A percentile compares a stretch with the other conserved stretches of the same genome.
These are phyloP conservation scores for Lepus oiostolus DNA, from an alignment of 2,797 vertebrate species.

Conservation along the genomic window DNA sequence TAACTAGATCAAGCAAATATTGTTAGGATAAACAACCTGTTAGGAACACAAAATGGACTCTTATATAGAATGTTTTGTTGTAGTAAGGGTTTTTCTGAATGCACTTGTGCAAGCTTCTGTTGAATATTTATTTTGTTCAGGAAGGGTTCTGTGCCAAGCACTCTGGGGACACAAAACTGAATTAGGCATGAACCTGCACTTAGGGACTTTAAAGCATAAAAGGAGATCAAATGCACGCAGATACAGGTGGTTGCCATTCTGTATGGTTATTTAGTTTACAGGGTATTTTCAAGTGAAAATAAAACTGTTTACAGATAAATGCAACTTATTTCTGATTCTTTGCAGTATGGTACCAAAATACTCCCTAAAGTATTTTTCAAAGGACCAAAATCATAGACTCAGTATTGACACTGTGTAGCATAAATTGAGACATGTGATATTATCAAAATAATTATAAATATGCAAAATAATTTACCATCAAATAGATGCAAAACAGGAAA, in stretches of 20 bases:
- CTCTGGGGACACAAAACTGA: slow-evolving; percentile 8
- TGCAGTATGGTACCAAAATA: neutral
- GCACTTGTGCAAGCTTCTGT: neutral
- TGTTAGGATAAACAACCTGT: neutral
- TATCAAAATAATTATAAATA: slow-evolving; percentile 19
- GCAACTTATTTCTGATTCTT: neutral
- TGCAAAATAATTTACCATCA: neutral
- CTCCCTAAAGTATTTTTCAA: slow-evolving; percentile 40
- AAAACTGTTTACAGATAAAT: neutral
- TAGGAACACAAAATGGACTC: slow-evolving; percentile 12
- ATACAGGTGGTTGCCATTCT: neutral
- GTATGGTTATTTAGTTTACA: neutral
- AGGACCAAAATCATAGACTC: neutral
- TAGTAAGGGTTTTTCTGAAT: slow-evolving; percentile 38
- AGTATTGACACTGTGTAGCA: neutral
- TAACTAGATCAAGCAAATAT: slow-evolving; percentile 1
- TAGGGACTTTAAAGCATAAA: neutral
- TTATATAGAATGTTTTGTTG: slow-evolving; percentile 25
- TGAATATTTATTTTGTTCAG: slow-evolving; percentile 40
- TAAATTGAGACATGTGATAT: neutral
- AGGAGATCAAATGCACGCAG: neutral
- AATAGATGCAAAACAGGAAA: slow-evolving; percentile 27
- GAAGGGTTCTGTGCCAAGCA: neutral
- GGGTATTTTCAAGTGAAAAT: slow-evolving; percentile 5
- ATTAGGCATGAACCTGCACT: neutral